Conservation (phyloP, 2,113 vertebrate genomes). For the Ursus arctos region DNA sequence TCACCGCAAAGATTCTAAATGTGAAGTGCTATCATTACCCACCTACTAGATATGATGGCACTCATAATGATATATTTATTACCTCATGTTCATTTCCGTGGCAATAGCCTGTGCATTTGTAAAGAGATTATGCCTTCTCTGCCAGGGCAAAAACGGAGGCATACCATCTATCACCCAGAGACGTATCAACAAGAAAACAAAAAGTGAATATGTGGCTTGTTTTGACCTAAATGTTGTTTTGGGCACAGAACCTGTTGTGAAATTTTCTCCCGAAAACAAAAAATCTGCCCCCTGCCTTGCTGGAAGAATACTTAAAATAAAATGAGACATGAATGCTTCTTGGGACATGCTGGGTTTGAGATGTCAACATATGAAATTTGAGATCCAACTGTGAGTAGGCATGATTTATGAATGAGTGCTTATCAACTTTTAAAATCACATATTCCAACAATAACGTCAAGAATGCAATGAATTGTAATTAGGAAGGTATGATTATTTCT, state of each 20-base stretch:
- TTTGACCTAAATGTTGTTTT: slow-evolving; percentile 53
- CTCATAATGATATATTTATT: slow-evolving; percentile 76
- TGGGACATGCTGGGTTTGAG: background rate
- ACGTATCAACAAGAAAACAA: background rate
- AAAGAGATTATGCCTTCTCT: slow-evolving; percentile 60
- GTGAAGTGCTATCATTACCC: slow-evolving; percentile 70
- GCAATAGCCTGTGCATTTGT: slow-evolving; percentile 56
- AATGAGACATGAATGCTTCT: background rate
- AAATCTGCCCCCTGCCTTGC: background rate
- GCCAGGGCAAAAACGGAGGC: background rate
- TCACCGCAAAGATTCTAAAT: slow-evolving; percentile 56
- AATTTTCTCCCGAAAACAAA: slow-evolving; percentile 51
- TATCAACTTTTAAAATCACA: slow-evolving; percentile 5
- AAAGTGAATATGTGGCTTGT: slow-evolving; percentile 12
- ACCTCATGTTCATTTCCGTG: slow-evolving; percentile 67
- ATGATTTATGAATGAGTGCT: background rate
- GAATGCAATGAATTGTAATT: background rate
- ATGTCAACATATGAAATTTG: slow-evolving; percentile 1
- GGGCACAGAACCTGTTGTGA: background rate
- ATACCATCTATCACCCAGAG: background rate
- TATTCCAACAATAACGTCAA: background rate
- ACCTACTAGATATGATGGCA: slow-evolving; percentile 68
- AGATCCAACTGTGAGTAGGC: background rate
- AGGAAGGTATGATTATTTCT: background rate
- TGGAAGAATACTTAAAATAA: slow-evolving; percentile 47